A percentile compares a stretch with the other conserved stretches of the same genome.
Conservation (phyloP, 2,797 vertebrate species). For the Lateolabrax maculatus region DNA sequence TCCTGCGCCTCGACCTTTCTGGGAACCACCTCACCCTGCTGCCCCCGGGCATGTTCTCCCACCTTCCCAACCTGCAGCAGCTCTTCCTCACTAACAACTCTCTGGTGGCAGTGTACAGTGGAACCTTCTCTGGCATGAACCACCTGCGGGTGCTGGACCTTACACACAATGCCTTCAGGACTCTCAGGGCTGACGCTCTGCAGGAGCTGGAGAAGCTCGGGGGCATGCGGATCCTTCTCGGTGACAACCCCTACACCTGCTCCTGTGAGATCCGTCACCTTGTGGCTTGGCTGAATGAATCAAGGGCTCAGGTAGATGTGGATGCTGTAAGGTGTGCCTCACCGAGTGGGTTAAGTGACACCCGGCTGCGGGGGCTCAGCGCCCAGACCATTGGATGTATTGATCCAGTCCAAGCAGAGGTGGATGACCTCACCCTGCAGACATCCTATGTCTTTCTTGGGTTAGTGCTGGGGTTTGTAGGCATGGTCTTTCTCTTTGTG, state of each 20-base stretch:
- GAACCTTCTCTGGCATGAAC: slow-evolving; percentile 82
- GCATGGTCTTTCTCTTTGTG: slow-evolving; percentile 88
- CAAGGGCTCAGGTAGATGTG: slow-evolving; percentile 74
- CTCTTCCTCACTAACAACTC: slow-evolving; percentile 82
- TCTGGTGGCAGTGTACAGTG: slow-evolving; percentile 77
- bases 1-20: slow-evolving; percentile 85
- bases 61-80: slow-evolving; percentile 78
- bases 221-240: slow-evolving; percentile 67
- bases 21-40: slow-evolving; percentile 83
- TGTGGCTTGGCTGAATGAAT: slow-evolving; percentile 82
- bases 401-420: slow-evolving; percentile 61
- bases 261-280: slow-evolving; percentile 81
- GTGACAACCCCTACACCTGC: slow-evolving; percentile 83
- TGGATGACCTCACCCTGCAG: slow-evolving; percentile 77
- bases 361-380: slow-evolving; percentile 64
- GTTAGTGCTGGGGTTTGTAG: slow-evolving; percentile 86
- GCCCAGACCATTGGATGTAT: slow-evolving; percentile 76
- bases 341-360: slow-evolving; percentile 66
- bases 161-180: slow-evolving; percentile 77
- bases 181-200: slow-evolving; percentile 69
- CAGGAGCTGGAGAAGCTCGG: slow-evolving; percentile 73
- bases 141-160: slow-evolving; percentile 82
- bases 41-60: slow-evolving; percentile 82
- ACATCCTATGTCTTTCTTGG: slow-evolving; percentile 87
- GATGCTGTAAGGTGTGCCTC: slow-evolving; percentile 79